Evolutionary conservation across 1,140 invertebrate species (phyloP).

Genomic region (Trichoplusia ni): DNA sequence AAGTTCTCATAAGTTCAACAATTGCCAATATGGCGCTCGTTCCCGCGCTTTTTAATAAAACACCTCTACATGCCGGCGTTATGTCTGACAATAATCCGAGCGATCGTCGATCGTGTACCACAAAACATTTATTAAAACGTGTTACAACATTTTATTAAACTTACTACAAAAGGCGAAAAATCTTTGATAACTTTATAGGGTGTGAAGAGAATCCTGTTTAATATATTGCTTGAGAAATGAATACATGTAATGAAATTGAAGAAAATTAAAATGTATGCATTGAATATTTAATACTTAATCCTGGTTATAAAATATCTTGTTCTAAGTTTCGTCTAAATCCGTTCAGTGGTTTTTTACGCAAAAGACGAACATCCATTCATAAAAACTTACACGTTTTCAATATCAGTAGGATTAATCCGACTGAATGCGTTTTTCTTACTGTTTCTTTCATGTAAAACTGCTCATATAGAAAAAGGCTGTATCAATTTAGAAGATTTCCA

Average conservation of each 20-base stretch:
- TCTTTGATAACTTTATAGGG: neutral
- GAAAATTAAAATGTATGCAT: neutral
- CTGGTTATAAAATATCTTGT: too few relatives aligned
- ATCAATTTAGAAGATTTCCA: neutral
- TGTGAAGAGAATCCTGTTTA: neutral
- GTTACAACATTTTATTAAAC: conserved; percentile 21
- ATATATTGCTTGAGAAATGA: too few relatives aligned
- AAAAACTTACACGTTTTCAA: too few relatives aligned
- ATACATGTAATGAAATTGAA: too few relatives aligned
- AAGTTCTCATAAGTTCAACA: conserved; percentile 15
- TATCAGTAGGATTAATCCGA: too few relatives aligned
- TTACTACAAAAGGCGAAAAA: neutral
- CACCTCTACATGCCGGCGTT: conserved; percentile 43
- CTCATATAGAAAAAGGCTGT: too few relatives aligned
- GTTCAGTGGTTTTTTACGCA: too few relatives aligned
- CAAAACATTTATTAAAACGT: conserved; percentile 39
- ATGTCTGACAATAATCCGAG: conserved; percentile 44
- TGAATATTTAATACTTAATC: too few relatives aligned
- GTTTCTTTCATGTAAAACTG: too few relatives aligned
- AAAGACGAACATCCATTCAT: too few relatives aligned
- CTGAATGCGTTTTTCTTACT: too few relatives aligned
- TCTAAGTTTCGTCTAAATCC: too few relatives aligned
- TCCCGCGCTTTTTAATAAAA: conserved; percentile 53
- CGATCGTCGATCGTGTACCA: conserved; percentile 40
- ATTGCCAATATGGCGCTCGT: conserved; percentile 43